phyloP scores from a whole-genome alignment of 2,888 invertebrate species.

The Apotomis betuletana region DNA sequence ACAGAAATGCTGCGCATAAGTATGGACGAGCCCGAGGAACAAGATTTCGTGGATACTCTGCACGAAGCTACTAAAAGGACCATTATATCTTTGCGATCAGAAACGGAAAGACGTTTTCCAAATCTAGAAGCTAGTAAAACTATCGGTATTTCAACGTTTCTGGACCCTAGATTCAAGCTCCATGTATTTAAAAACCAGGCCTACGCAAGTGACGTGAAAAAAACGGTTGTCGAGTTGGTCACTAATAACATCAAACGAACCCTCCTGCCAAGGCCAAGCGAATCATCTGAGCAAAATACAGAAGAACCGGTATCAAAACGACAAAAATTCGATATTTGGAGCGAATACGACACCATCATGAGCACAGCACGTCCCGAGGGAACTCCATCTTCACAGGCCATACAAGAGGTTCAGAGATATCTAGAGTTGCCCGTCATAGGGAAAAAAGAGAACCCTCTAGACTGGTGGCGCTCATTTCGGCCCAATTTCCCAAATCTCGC shows the following conservation, averaged over 20 bases:
- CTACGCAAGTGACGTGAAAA: background rate
- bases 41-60: conserved; percentile 34
- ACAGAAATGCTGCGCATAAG: conserved; percentile 31
- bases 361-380: conserved; percentile 1
- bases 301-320: no score
- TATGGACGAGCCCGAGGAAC: conserved; percentile 7
- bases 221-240: background rate
- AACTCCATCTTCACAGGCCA: conserved; percentile 10
- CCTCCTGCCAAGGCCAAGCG: background rate
- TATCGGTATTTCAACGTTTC: conserved; percentile 37
- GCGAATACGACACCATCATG: background rate
- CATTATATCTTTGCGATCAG: conserved; percentile 25
- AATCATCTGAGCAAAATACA: background rate
- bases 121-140: conserved; percentile 41
- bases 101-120: conserved; percentile 39
- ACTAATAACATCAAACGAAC: background rate
- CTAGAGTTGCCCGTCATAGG: conserved; percentile 35
- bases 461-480: no score
- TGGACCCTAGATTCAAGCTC: conserved; percentile 41
- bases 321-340: no score
- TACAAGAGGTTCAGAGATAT: conserved; percentile 41
- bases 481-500: no score
- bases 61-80: conserved; percentile 11
- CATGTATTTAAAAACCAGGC: conserved; percentile 2
- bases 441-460: conserved; percentile 1